A percentile compares a stretch with the other conserved stretches of the same genome.
Conservation (phyloP, 2,797 vertebrate genomes). For the Protonibea diacanthus region DNA sequence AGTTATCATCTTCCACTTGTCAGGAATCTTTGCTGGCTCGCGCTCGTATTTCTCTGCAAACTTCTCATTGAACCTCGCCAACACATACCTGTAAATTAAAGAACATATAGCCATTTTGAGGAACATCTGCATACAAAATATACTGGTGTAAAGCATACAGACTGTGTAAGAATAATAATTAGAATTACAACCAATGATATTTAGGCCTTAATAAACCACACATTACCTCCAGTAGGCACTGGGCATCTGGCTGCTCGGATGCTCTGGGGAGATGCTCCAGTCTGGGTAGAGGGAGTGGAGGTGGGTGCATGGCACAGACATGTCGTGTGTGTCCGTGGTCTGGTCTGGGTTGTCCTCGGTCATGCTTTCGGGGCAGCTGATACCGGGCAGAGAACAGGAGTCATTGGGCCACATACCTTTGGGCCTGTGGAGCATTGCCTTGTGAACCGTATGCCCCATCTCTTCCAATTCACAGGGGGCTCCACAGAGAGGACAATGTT, state of each 20-base stretch:
- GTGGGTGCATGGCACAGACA: slow-evolving; percentile 44
- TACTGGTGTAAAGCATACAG: background rate
- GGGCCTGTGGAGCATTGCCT: slow-evolving; percentile 77
- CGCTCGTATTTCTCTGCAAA: slow-evolving; percentile 76
- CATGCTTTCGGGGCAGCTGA: slow-evolving; percentile 48
- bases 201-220: slow-evolving; percentile 9
- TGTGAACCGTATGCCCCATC: slow-evolving; percentile 74
- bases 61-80: slow-evolving; percentile 74
- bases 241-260: slow-evolving; percentile 37
- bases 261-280: slow-evolving; percentile 65
- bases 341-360: slow-evolving; percentile 25
- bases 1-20: slow-evolving; percentile 78
- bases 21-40: slow-evolving; percentile 68
- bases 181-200: background rate
- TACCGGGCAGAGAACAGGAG: slow-evolving; percentile 44
- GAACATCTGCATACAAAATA: background rate
- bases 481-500: slow-evolving; percentile 80
- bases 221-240: slow-evolving; percentile 80
- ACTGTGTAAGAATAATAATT: background rate
- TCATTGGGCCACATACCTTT: slow-evolving; percentile 66
- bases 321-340: slow-evolving; percentile 38
- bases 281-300: slow-evolving; percentile 61
- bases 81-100: slow-evolving; percentile 72
- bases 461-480: slow-evolving; percentile 74
- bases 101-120: background rate